Conservation (phyloP, 53 echinoderm and acorn worm genomes). For the Luidia sarsii region DNA sequence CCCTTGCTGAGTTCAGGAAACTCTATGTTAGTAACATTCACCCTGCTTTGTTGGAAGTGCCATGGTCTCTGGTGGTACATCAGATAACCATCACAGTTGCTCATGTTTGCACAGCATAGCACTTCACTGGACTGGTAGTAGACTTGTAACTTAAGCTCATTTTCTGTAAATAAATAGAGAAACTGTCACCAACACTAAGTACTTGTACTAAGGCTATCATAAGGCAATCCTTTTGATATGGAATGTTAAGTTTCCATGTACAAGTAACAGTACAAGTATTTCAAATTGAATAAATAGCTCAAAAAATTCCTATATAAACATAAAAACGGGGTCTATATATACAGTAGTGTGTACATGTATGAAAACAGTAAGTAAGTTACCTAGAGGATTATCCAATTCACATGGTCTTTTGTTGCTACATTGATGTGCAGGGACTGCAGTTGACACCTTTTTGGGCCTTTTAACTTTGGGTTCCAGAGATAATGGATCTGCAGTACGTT, state of each 20-base stretch:
- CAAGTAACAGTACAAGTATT: too few species aligned
- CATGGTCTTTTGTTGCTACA: too few species aligned
- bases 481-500: too few species aligned
- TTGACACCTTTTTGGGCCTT: too few species aligned
- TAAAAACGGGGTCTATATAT: too few species aligned
- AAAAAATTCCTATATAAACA: too few species aligned
- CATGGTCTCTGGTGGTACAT: conserved; percentile 38
- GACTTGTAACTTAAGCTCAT: background rate
- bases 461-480: too few species aligned
- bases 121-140: background rate
- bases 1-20: background rate
- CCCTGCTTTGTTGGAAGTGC: background rate
- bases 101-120: background rate
- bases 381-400: too few species aligned
- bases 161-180: background rate
- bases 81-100: background rate
- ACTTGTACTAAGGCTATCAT: background rate
- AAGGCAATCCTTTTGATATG: background rate
- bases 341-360: too few species aligned
- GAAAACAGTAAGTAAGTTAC: too few species aligned
- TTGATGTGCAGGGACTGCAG: too few species aligned
- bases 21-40: background rate
- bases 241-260: background rate
- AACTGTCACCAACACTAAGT: background rate
- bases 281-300: too few species aligned